Conservation (phyloP, 2,113 vertebrate genomes). For the Prionailurus viverrinus region DNA sequence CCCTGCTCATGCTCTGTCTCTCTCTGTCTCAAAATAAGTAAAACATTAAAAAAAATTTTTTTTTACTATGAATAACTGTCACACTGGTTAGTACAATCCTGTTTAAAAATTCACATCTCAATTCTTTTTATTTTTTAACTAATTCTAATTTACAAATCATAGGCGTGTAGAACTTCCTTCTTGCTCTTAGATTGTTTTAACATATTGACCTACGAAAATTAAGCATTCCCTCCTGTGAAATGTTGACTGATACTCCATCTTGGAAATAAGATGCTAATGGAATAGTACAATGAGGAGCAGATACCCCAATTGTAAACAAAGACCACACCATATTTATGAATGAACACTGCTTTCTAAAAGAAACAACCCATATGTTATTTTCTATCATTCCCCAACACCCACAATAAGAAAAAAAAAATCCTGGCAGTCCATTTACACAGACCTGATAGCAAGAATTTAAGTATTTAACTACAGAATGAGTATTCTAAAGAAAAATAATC, state of each 20-base stretch:
- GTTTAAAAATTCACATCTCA: neutral
- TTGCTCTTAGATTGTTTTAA: neutral
- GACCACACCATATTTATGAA: neutral
- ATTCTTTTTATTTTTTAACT: neutral
- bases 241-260: neutral
- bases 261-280: neutral
- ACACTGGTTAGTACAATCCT: neutral
- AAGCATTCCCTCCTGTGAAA: neutral
- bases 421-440: neutral
- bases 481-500: neutral
- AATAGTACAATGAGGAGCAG: neutral
- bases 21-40: too few species aligned
- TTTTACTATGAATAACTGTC: neutral
- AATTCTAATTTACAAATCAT: neutral
- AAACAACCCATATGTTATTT: neutral
- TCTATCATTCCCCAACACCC: neutral
- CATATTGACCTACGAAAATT: neutral
- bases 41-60: too few species aligned
- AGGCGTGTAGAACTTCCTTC: neutral
- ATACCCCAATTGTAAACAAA: constrained; percentile 13
- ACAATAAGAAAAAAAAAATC: neutral
- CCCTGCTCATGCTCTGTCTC: too few species aligned
- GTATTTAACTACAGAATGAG: neutral
- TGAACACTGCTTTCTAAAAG: neutral
- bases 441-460: constrained; percentile 11